Evolutionary conservation across 2,797 vertebrate genomes (phyloP), one percentile per base, ranked within the genome.

Genomic region (Syngnathus acus): DNA sequence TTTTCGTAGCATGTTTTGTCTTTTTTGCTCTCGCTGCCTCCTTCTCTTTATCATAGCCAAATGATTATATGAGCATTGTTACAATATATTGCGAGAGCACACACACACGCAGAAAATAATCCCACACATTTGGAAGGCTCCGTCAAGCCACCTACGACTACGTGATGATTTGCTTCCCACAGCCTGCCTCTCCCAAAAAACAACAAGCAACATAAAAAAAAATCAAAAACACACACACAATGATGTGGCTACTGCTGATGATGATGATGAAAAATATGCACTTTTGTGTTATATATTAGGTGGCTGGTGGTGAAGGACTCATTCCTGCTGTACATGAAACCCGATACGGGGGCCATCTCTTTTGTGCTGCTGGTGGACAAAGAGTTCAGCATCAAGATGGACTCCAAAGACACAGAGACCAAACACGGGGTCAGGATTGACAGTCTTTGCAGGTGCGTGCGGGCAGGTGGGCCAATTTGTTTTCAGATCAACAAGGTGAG

Each of bases 361-460:
- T 99, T 98, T 2, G 96, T 99, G 45, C 82, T 98, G 67, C 88
- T 99, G 71, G 88, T 98, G 0, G 97, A 99, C 70, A 96, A 97
- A 83, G 95, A 93, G 73, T 99, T 99, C 89, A 91, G 65, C 78
- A 94, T 99, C 78, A 97, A 94, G 86, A 95, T 98, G 89, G 95
- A 97, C 78, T 94, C 88, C 77, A 98, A 95, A 84, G 95, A 98
- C 59, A 98, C 97, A 0, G 97, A 98, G 83, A 98, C 94, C 0
- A 94, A 94, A 74, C 94, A 99, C 0, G 97, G 97, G 26, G 85
- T 99, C 72, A 93, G 94, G 55, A 88, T 99, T 0, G 95, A 99
- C 77, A 98, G 93, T 85, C 93, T 99, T 73, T 95, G 93, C 80
- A 95, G 97, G 13, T 50, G 6, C 11, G 2, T 50, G 42, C 42